Base-by-base conservation (phyloP, 2,888 invertebrate species). In the Ernsta delagoae region DNA sequence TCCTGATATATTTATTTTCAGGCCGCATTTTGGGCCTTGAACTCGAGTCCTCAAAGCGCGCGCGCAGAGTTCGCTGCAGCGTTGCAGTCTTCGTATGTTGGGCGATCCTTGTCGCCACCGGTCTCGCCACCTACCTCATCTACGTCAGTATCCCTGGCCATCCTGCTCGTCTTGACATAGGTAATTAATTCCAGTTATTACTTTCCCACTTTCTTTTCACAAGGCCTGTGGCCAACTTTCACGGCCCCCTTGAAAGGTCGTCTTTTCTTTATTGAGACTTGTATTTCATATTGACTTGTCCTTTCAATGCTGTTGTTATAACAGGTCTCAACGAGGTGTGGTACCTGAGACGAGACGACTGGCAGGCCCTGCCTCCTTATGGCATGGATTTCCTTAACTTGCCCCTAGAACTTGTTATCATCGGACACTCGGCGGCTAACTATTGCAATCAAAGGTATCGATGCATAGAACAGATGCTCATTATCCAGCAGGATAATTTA, bases 51-150 rank as follows among this genome's bases (percentile, higher is more conserved):
- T 79, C 84, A 48, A 81, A 80, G 73, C 83, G 83, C 71, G 70
- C 83, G 45, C 83, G 82, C 70, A 79, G 82, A 41, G 80, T 89
- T 36, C 89, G 92, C 70, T 91, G 91, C 84, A 88, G 90, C 78
- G 86, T 91, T 60, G 90, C 87, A 1, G 89, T 92, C 73, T 92
- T 88, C 83, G 87, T 90, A 72, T 91, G 91, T 81, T 92, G 92
- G 90, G 83, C 89, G 12, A 77, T 90, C 70, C 74, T 89, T 45
- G 86, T 90, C 24, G 85, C 86, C 54, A 78, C 78, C n/a, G 86
- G 81, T 45, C 83, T 92, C 63, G 80, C 83, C 57, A 73, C 85
- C 79, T 83, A 85, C 80, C 80, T 90, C 73, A 74, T 87, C 77
- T 77, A 80, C 73, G 78, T 80, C 24, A 73, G 85, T 62, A 75